phyloP scores from a whole-genome alignment of 2,888 invertebrate species.

The Drosophila tanythrix region DNA sequence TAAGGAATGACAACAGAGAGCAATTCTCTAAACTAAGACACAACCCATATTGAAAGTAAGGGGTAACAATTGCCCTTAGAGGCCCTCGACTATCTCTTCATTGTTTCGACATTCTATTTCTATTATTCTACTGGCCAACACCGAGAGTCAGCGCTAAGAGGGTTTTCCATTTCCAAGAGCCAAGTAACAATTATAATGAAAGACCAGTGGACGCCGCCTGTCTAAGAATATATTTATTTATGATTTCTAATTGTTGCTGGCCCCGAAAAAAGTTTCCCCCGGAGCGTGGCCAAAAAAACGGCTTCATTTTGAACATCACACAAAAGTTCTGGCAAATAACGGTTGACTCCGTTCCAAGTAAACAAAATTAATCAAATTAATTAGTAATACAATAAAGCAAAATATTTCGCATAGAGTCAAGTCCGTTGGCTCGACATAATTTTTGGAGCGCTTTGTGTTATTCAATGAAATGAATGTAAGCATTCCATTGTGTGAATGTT shows the following conservation, averaged over 20 bases:
- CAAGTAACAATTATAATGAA: slow-evolving; percentile 28
- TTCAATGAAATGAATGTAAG: slow-evolving; percentile 41
- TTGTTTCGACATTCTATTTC: slow-evolving; percentile 14
- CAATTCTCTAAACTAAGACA: not conserved
- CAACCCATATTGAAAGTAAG: slow-evolving; percentile 2
- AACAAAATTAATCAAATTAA: slow-evolving; percentile 59
- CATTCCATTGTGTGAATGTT: slow-evolving; percentile 31
- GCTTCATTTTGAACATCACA: slow-evolving; percentile 28
- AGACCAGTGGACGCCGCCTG: slow-evolving; percentile 6
- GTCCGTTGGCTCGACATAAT: slow-evolving; percentile 49
- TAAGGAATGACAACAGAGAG: slow-evolving; percentile 15
- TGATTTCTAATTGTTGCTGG: slow-evolving; percentile 47
- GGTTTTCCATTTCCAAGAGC: slow-evolving; percentile 61
- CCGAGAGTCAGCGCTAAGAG: slow-evolving; percentile 50
- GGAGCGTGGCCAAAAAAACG: slow-evolving; percentile 35
- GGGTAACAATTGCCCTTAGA: not conserved
- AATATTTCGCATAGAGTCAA: slow-evolving; percentile 51
- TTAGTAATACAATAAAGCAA: slow-evolving; percentile 26
- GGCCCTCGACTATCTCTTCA: slow-evolving; percentile 12
- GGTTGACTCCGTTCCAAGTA: slow-evolving; percentile 59
- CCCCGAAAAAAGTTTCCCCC: slow-evolving; percentile 46
- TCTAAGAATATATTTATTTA: slow-evolving; percentile 28
- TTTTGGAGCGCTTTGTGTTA: slow-evolving; percentile 51
- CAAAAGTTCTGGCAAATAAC: slow-evolving; percentile 51
- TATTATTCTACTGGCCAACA: slow-evolving; percentile 23